phyloP scores from a whole-genome alignment of 2,113 vertebrate species.

The Sardina pilchardus region DNA sequence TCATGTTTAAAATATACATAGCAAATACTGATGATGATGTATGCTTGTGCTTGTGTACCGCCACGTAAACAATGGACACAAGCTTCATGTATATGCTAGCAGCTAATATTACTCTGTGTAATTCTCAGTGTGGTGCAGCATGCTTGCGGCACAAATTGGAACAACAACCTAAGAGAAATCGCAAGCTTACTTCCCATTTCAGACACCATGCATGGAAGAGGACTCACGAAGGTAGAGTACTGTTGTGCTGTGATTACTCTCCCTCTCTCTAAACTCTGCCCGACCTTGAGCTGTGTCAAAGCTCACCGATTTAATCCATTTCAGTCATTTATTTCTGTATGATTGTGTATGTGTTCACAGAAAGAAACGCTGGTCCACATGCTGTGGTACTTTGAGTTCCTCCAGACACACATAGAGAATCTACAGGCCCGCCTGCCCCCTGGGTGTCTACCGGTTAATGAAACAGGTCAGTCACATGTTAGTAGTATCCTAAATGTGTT shows the following conservation, averaged over 20 bases:
- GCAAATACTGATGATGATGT: not conserved
- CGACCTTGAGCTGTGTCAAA: not conserved
- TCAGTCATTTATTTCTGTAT: not conserved
- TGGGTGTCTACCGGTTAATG: constrained; percentile 28
- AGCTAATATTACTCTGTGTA: not conserved
- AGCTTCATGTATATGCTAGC: not conserved
- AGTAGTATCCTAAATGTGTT: too few relatives aligned
- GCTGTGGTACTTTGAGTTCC: constrained; percentile 51
- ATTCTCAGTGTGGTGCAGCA: constrained; percentile 20
- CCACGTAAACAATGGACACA: not conserved
- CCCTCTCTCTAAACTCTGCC: not conserved
- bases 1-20: not conserved
- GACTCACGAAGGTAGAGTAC: constrained; percentile 43
- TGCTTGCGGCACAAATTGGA: constrained; percentile 37
- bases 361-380: constrained; percentile 51
- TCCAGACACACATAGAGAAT: constrained; percentile 47
- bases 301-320: not conserved
- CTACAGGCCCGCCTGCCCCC: constrained; percentile 36
- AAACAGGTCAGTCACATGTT: constrained; percentile 29
- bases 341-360: constrained; percentile 29
- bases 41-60: not conserved
- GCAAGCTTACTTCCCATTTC: constrained; percentile 43
- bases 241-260: not conserved
- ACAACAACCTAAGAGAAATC: constrained; percentile 50
- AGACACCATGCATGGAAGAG: constrained; percentile 26